Conservation (phyloP, 1,140 invertebrate genomes). For the Cylas formicarius region DNA sequence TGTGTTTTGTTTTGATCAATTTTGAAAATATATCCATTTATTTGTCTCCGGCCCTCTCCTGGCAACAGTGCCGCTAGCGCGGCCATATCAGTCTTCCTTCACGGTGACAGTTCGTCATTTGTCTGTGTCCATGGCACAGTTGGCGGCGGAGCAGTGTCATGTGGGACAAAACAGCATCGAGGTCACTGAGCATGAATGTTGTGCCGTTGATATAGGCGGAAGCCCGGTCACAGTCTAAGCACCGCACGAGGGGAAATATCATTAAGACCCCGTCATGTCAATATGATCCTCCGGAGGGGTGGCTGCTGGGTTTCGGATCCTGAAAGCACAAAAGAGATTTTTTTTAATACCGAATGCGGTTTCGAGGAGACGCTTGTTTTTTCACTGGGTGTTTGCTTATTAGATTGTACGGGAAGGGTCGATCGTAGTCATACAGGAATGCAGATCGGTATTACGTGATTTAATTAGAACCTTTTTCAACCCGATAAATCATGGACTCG, state of each 20-base stretch:
- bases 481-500: too few relatives aligned
- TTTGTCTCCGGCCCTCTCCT: too few relatives aligned
- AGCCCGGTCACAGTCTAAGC: conserved; percentile 33
- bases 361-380: conserved; percentile 22
- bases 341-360: conserved; percentile 38
- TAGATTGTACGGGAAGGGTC: too few relatives aligned
- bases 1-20: too few relatives aligned
- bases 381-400: conserved; percentile 16
- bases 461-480: too few relatives aligned
- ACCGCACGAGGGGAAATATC: conserved; percentile 35
- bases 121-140: conserved; percentile 42
- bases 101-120: conserved; percentile 44
- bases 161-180: conserved; percentile 43
- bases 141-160: conserved; percentile 41
- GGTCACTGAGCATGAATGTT: conserved; percentile 35
- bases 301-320: conserved; percentile 13
- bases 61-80: conserved; percentile 33
- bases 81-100: conserved; percentile 44
- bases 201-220: conserved; percentile 4
- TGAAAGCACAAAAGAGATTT: conserved; percentile 39
- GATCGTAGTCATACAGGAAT: too few relatives aligned
- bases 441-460: too few relatives aligned
- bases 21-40: too few relatives aligned
- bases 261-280: conserved; percentile 42
- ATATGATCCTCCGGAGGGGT: conserved; percentile 41